These are phyloP conservation scores for Platichthys stellatus DNA, from an alignment of 2,113 vertebrate species.

Conservation along the genomic window DNA sequence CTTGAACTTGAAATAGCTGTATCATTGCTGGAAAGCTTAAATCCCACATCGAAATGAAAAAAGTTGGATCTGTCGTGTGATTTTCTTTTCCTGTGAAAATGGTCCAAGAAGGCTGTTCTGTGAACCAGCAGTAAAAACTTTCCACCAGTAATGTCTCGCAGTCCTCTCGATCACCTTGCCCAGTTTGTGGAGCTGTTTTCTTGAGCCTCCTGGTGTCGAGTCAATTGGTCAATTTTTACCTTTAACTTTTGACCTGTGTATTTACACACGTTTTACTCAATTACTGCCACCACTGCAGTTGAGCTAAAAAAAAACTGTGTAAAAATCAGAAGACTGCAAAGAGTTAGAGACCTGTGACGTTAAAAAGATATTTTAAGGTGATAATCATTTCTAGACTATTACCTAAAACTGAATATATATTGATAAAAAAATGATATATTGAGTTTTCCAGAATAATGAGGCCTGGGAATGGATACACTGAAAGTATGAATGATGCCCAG, in stretches of 20 bases:
- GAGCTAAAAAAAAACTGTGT: neutral
- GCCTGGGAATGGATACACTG: neutral
- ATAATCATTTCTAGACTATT: conserved; percentile 6
- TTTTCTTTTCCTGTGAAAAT: conserved; percentile 41
- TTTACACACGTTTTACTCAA: conserved; percentile 70
- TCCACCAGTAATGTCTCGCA: conserved; percentile 26
- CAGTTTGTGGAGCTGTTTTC: conserved; percentile 59
- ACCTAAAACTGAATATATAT: neutral
- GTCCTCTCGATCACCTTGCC: conserved; percentile 3
- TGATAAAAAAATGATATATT: neutral
- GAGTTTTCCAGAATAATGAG: neutral
- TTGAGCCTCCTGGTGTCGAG: conserved; percentile 59
- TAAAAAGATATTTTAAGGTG: neutral
- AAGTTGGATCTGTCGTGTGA: conserved; percentile 15
- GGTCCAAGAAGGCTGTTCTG: conserved; percentile 27
- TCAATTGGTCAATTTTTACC: conserved; percentile 79
- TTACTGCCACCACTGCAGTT: conserved; percentile 37
- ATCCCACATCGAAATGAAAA: conserved; percentile 12
- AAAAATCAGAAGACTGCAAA: neutral
- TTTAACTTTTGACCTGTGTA: conserved; percentile 76
- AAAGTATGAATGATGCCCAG: neutral
- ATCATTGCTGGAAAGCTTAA: conserved; percentile 39
- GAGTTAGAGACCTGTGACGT: neutral
- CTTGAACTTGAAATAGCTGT: conserved; percentile 44
- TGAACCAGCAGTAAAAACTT: conserved; percentile 39